phyloP scores from a whole-genome alignment of 2,797 vertebrate species.

The Alfaro cultratus region DNA sequence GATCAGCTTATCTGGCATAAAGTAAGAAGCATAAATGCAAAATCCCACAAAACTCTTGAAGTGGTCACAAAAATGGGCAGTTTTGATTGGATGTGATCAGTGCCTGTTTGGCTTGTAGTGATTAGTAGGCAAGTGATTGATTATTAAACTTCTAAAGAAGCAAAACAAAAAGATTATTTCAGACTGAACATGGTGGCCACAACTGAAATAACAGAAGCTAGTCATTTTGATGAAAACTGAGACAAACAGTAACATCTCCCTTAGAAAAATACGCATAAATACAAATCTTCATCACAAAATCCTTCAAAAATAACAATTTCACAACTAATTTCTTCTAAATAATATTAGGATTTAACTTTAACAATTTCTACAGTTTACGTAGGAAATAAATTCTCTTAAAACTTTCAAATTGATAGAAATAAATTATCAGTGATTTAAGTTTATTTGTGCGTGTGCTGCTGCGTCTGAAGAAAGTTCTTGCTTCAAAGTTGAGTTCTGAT shows the following conservation, averaged over 20 bases:
- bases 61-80: constrained; percentile 39
- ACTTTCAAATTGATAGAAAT: constrained; percentile 66
- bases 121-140: constrained; percentile 49
- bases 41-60: constrained; percentile 36
- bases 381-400: constrained; percentile 55
- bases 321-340: constrained; percentile 36
- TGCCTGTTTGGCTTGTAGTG: constrained; percentile 62
- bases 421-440: constrained; percentile 67
- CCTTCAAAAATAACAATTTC: constrained; percentile 59
- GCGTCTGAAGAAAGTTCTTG: constrained; percentile 17
- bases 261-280: constrained; percentile 72
- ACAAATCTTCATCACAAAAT: constrained; percentile 50
- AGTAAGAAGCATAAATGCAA: constrained; percentile 31
- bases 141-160: constrained; percentile 57
- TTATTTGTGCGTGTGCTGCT: constrained; percentile 31
- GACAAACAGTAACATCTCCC: constrained; percentile 63
- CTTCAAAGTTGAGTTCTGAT: constrained; percentile 18
- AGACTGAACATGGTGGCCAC: constrained; percentile 39
- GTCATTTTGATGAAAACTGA: constrained; percentile 46
- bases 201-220: constrained; percentile 44
- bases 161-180: constrained; percentile 44
- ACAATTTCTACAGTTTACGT: constrained; percentile 64
- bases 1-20: constrained; percentile 73
- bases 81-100: constrained; percentile 8
- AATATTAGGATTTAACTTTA: constrained; percentile 33